phyloP scores from a whole-genome alignment of 2,797 vertebrate genomes.

The Sebastes minor region DNA sequence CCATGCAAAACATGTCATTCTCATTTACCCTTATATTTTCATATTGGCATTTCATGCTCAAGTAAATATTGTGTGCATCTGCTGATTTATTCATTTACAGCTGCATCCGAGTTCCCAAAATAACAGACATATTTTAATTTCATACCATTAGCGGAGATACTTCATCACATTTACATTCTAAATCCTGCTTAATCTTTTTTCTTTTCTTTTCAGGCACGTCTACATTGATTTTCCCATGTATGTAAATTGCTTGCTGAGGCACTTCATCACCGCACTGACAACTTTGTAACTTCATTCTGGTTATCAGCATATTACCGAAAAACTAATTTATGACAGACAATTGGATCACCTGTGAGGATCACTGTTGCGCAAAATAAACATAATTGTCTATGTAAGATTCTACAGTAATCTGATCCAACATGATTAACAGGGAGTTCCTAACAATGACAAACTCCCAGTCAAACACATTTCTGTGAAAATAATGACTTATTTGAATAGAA shows the following conservation, averaged over 20 bases:
- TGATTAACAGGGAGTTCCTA: conserved; percentile 38
- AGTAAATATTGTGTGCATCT: conserved; percentile 3
- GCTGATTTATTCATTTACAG: conserved; percentile 7
- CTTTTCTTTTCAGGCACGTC: conserved; percentile 7
- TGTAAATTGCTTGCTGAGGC: conserved; percentile 47
- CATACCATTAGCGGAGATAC: conserved; percentile 12
- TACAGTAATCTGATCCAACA: conserved; percentile 50
- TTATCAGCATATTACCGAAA: conserved; percentile 60
- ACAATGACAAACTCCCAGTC: conserved; percentile 36
- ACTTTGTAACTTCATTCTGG: conserved; percentile 48
- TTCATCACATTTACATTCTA: conserved; percentile 46
- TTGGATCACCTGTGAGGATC: conserved; percentile 53
- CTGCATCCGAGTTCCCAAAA: conserved; percentile 1
- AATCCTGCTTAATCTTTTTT: conserved; percentile 17
- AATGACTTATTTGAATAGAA: conserved; percentile 34
- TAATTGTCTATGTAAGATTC: conserved; percentile 52
- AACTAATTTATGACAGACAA: conserved; percentile 59
- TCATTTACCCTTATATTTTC: background rate
- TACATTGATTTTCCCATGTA: conserved; percentile 37
- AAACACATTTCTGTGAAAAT: conserved; percentile 26
- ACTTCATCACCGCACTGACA: conserved; percentile 56
- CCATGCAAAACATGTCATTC: background rate
- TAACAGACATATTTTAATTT: conserved; percentile 13
- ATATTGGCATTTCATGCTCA: background rate
- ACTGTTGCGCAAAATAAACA: conserved; percentile 58